Conservation (phyloP, 2,113 vertebrate genomes). For the Ploceus nigricollis region DNA sequence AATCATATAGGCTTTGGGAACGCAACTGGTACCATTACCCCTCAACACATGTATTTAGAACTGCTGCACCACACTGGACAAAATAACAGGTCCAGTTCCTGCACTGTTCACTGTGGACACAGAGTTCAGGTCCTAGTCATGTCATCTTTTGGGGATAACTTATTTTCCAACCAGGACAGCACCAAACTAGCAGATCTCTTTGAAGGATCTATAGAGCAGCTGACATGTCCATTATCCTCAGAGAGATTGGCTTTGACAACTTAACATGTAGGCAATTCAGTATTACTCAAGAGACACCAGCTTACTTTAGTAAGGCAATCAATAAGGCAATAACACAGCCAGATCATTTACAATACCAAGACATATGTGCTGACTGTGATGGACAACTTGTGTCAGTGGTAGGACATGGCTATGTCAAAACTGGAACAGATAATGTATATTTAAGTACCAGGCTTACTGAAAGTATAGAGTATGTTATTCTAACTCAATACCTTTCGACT, state of each 20-base stretch:
- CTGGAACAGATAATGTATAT: background rate
- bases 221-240: background rate
- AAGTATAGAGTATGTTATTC: background rate
- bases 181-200: fast-evolving
- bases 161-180: background rate
- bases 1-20: background rate
- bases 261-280: background rate
- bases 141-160: background rate
- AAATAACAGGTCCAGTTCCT: background rate
- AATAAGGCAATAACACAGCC: background rate
- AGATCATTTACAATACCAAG: background rate
- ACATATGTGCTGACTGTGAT: background rate
- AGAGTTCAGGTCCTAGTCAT: background rate
- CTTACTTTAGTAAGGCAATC: background rate
- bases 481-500: background rate
- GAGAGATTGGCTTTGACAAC: background rate
- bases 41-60: background rate
- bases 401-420: background rate
- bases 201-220: background rate
- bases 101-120: too few species aligned
- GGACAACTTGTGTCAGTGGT: background rate
- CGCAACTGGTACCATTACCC: background rate
- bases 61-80: background rate
- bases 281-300: background rate
- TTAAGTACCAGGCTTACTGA: background rate